Base-by-base conservation (phyloP, 2,797 vertebrate genomes). In the Meda fulgida region DNA sequence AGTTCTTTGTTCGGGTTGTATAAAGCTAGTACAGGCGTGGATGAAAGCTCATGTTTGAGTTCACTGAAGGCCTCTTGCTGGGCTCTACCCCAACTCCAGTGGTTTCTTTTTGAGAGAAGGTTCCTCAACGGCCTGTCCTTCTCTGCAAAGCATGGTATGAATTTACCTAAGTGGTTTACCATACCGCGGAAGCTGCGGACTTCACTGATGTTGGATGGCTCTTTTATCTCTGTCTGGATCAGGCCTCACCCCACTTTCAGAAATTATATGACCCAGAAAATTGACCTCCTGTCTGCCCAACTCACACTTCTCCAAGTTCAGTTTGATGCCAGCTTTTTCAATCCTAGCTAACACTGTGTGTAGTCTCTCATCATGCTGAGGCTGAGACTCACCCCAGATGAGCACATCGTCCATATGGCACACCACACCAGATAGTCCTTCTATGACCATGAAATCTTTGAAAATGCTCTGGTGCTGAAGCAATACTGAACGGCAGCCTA, bases 341-440 rank as follows among this genome's bases (percentile, higher is more conserved):
- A 9, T 72, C 14, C n/a, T 72, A n/a, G 6, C 23, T 36, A 43
- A 36, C 1, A 63, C 55, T 78, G 36, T 9, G 31, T 58, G 75
- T n/a, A 34, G 31, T 31, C 51, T 55, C 51, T 77, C 31, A 9
- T 46, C 43, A 46, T 14, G 11, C 43, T 46, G 13, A 46, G 43
- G 1, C 43, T 43, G 40, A 11, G 40, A 46, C 43, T 85, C 71
- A 13, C 86, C 80, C 43, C 48, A 81, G 13, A 87, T 10, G 4
- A 89, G 81, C 7, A 85, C 31, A 16, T 78, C 81, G 26, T 87
- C 81, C 18, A 79, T 84, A 10, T 84, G 81, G 11, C 81, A 87
- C 21, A 87, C 38, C 1, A 81, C 84, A 1, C 75, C 78, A 21
- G 84, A 23, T 7, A 85, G 69, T 5, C 84, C 80, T 19, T 65